A percentile compares a stretch with the other conserved stretches of the same genome.
Conservation (phyloP, 2,113 vertebrate species). For the Suricata suricatta region DNA sequence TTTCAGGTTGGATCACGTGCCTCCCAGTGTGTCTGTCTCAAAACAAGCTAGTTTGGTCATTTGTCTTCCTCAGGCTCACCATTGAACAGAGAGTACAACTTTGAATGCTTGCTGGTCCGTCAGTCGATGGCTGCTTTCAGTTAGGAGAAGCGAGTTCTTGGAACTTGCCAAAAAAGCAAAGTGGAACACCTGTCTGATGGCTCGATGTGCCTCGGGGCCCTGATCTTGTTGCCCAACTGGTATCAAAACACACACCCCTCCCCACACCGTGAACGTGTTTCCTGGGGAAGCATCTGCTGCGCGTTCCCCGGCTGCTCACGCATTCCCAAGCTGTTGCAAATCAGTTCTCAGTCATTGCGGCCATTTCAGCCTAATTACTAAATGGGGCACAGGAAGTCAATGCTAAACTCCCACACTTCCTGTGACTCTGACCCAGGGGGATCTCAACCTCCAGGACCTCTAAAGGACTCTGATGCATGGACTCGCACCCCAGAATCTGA, state of each 20-base stretch:
- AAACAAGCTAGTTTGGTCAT: not conserved
- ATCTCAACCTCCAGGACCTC: not conserved
- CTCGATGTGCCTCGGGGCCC: not conserved
- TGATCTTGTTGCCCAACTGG: not conserved
- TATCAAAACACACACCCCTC: not conserved
- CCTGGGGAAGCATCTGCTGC: constrained; percentile 8
- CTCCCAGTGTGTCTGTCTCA: not conserved
- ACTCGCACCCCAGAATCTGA: not conserved
- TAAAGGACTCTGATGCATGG: not conserved
- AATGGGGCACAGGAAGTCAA: not conserved
- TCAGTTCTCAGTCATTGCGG: not conserved
- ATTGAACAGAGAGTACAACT: not conserved
- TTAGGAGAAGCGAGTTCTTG: not conserved
- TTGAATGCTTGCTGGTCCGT: not conserved
- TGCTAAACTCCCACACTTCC: not conserved
- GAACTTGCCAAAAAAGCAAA: not conserved
- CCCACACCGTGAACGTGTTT: not conserved
- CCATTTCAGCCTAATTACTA: not conserved
- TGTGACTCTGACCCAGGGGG: not conserved
- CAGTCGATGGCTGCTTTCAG: not conserved
- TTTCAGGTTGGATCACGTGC: not conserved
- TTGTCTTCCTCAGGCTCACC: not conserved
- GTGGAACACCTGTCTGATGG: not conserved
- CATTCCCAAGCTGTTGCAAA: not conserved
- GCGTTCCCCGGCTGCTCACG: not conserved